These are phyloP conservation scores for Helicoverpa zea DNA, from an alignment of 1,140 invertebrate species.

Conservation along the genomic window DNA sequence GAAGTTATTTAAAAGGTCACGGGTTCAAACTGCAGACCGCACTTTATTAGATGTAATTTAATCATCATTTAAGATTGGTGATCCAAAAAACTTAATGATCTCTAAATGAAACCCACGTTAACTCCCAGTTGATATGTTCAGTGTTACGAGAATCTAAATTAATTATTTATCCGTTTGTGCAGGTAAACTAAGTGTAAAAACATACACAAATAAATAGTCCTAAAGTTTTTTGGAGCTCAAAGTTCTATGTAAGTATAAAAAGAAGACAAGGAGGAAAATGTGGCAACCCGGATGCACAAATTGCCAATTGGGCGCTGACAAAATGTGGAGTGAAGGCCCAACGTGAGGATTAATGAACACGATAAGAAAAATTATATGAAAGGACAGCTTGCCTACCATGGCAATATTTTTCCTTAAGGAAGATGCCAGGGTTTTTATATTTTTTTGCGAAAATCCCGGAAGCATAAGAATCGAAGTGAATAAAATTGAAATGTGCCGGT, in stretches of 20 bases:
- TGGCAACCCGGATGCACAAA: slow-evolving; percentile 20
- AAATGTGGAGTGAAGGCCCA: background rate
- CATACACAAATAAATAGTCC: background rate
- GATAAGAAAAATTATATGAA: slow-evolving; percentile 27
- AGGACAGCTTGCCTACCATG: background rate
- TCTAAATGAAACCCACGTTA: too few relatives aligned
- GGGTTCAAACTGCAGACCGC: too few relatives aligned
- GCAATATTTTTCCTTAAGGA: slow-evolving; percentile 6
- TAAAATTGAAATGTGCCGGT: background rate
- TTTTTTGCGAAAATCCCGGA: too few relatives aligned
- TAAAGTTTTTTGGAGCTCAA: background rate
- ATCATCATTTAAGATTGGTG: too few relatives aligned
- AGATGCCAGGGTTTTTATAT: too few relatives aligned
- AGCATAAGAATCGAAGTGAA: too few relatives aligned
- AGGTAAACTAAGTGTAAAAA: background rate
- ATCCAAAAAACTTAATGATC: too few relatives aligned
- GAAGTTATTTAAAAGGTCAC: background rate
- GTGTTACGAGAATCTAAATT: too few relatives aligned
- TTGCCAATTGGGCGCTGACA: slow-evolving; percentile 10
- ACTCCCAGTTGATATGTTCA: too few relatives aligned
- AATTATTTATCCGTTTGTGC: too few relatives aligned
- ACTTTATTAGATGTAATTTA: too few relatives aligned
- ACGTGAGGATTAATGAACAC: slow-evolving; percentile 23
- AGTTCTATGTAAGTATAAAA: background rate
- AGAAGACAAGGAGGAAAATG: background rate